Percentiles rank a stretch among this genome's conserved stretches.
Evolutionary conservation across 2,888 invertebrate genomes (phyloP).

Genomic region (Caradrina kadenii): DNA sequence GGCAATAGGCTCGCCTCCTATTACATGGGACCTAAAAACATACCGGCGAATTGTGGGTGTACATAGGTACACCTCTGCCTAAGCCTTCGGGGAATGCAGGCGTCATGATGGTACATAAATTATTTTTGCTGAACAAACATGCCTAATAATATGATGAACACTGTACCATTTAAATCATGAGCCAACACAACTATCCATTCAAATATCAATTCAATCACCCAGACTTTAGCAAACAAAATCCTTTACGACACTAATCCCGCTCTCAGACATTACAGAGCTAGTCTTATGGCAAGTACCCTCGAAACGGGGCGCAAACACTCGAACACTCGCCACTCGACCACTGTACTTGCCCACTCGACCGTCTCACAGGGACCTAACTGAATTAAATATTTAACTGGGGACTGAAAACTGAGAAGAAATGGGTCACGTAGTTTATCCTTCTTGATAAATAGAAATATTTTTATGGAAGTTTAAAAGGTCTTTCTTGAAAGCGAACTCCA

Average conservation of each 20-base stretch:
- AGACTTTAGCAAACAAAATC: neutral
- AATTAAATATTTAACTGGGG: conserved; percentile 53
- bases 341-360: conserved; percentile 28
- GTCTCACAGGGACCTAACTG: conserved; percentile 24
- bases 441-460: conserved; percentile 2
- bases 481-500: too few species aligned
- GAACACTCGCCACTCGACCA: conserved; percentile 21
- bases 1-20: too few species aligned
- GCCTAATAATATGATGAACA: too few species aligned
- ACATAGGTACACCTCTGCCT: too few species aligned
- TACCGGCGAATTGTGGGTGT: too few species aligned
- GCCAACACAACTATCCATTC: neutral
- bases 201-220: neutral
- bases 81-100: too few species aligned
- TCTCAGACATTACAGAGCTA: conserved; percentile 31
- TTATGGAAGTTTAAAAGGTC: too few species aligned
- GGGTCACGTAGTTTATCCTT: conserved; percentile 20
- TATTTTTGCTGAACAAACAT: too few species aligned
- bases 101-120: too few species aligned
- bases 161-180: too few species aligned
- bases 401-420: conserved; percentile 39
- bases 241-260: conserved; percentile 9
- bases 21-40: too few species aligned
- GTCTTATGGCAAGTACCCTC: conserved; percentile 25
- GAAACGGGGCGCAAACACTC: conserved; percentile 44